Evolutionary conservation across 2,113 vertebrate genomes (phyloP), one percentile per base, ranked within the genome.

Genomic region (Pseudopipra pipra): DNA sequence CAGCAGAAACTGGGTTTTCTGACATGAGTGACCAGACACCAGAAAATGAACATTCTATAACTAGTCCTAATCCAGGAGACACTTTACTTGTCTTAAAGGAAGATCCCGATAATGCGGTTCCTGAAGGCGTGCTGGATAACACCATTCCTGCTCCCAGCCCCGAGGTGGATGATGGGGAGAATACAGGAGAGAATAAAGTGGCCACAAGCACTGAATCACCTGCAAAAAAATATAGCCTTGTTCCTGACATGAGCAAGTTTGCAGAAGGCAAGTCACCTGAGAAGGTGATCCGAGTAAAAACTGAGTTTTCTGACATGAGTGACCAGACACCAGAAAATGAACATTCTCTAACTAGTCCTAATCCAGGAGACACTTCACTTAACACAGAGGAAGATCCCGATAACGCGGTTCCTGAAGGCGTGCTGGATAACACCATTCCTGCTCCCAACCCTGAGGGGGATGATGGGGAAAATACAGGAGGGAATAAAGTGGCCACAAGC

Each of bases 161-260:
- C 39, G 83, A 94, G 37, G 8, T 73, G 5, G 92, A 87, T 0
- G 66, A 96, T 11, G 97, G 52, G 52, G 77, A 93, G 51, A 81
- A 44, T 28, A 58, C 46, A 31, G 72, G 39, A 39, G 54, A 15
- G 22, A 37, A 71, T 27, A 83, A 90, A 17, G 55, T 31, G 18
- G 65, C 89, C 61, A 24, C 77, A 77, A 93, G 68, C 27, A 65
- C 61, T 20, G 65, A 90, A 4, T 30, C 81, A 1, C 76, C 96
- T 47, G 24, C 89, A 6, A 98, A 59, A 94, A 96, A 72, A 14
- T 98, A 95, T n/a, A 93, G 85, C 91, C 89, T 98, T 5, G 96
- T 99, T 71, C 99, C 99, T 27, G 99, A 99, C 89, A 41, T 41
- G 39, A 41, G 39, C 39, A 41, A 41, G 39, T 41, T 61, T 66